These are phyloP conservation scores for Caenorhabditis zanzibari DNA, from an alignment of 2,888 invertebrate genomes.

Conservation along the genomic window DNA sequence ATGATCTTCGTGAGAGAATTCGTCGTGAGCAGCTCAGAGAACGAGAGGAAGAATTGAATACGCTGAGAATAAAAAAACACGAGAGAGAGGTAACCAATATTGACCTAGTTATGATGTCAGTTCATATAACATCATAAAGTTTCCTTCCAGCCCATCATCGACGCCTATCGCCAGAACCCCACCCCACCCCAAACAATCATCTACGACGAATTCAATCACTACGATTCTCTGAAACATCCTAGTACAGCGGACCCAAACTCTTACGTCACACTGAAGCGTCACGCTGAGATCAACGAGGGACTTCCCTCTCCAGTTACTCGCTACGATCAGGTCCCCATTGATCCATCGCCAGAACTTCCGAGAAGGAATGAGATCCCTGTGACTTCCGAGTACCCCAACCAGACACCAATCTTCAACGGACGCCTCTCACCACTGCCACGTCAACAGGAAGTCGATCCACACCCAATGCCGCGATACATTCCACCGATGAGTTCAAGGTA, in stretches of 20 bases:
- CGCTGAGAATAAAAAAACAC: slow-evolving; percentile 42
- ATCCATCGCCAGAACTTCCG: slow-evolving; percentile 26
- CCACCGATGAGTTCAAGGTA: slow-evolving; percentile 51
- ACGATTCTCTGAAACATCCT: slow-evolving; percentile 58
- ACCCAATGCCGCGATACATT: slow-evolving; percentile 53
- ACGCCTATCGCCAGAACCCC: slow-evolving; percentile 40
- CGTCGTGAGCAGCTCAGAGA: slow-evolving; percentile 39
- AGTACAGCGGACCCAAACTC: slow-evolving; percentile 24
- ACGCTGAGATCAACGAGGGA: slow-evolving; percentile 39
- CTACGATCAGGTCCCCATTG: slow-evolving; percentile 24
- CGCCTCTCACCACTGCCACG: slow-evolving; percentile 31
- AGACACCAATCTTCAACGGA: slow-evolving; percentile 24
- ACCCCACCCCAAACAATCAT: background rate
- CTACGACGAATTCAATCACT: slow-evolving; percentile 56
- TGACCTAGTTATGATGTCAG: background rate
- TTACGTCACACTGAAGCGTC: slow-evolving; percentile 7
- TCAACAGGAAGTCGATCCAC: slow-evolving; percentile 34
- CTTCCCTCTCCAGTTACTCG: background rate
- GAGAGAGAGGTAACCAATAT: slow-evolving; percentile 21
- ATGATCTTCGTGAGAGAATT: slow-evolving; percentile 56
- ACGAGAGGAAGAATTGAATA: slow-evolving; percentile 46
- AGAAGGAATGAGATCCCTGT: background rate
- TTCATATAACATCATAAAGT: background rate
- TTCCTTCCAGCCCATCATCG: slow-evolving; percentile 44
- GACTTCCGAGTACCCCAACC: background rate